phyloP scores from a whole-genome alignment of 2,888 invertebrate genomes.

The Apodemia duryi region DNA sequence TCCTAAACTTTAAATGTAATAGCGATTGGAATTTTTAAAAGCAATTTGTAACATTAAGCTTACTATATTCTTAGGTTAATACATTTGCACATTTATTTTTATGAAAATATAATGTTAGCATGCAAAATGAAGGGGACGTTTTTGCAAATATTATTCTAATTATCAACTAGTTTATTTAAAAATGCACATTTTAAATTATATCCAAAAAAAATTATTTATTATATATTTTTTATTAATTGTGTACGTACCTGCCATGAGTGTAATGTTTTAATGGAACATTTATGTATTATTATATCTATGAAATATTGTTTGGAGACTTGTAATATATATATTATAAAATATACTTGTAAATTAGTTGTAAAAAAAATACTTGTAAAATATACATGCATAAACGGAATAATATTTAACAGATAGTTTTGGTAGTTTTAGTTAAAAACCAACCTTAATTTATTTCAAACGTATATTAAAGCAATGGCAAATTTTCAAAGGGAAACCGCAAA shows the following conservation, averaged over 20 bases:
- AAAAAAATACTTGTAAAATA: no score
- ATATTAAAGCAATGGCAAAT: neutral
- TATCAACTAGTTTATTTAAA: neutral
- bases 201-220: neutral
- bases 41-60: conserved; percentile 29
- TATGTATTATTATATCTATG: neutral
- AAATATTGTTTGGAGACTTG: no score
- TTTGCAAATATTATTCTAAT: neutral
- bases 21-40: neutral
- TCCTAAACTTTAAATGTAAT: neutral
- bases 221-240: neutral
- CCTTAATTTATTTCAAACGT: neutral
- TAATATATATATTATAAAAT: no score
- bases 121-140: neutral
- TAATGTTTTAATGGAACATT: neutral
- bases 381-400: neutral
- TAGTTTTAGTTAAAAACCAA: neutral
- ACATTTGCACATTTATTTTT: conserved; percentile 11
- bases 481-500: conserved; percentile 34
- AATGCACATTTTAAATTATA: no score
- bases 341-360: no score
- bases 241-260: neutral
- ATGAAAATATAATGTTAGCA: conserved; percentile 6
- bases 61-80: conserved; percentile 16
- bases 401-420: neutral